Conservation (phyloP, 1,140 invertebrate species). For the Diachasma alloeum region DNA sequence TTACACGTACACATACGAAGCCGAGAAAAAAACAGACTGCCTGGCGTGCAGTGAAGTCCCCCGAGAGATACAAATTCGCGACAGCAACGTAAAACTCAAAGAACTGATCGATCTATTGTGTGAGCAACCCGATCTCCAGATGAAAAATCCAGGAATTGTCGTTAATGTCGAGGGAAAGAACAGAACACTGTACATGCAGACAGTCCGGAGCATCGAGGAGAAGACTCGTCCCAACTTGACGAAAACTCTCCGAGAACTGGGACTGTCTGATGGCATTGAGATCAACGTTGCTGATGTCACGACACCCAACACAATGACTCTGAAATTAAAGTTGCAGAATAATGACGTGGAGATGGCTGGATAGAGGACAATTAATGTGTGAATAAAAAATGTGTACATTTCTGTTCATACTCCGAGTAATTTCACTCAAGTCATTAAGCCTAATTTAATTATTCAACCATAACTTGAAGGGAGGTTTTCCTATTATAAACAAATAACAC, state of each 20-base stretch:
- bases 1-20: conserved; percentile 95
- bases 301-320: conserved; percentile 79
- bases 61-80: conserved; percentile 75
- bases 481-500: too few species aligned
- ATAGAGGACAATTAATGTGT: not conserved
- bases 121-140: conserved; percentile 79
- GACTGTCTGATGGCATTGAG: conserved; percentile 81
- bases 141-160: conserved; percentile 86
- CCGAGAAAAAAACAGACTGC: conserved; percentile 86
- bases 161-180: conserved; percentile 82
- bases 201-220: conserved; percentile 88
- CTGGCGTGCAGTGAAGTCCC: conserved; percentile 85
- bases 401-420: too few species aligned
- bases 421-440: too few species aligned
- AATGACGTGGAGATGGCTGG: conserved; percentile 65
- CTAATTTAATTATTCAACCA: too few species aligned
- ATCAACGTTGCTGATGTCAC: conserved; percentile 91
- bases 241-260: conserved; percentile 85
- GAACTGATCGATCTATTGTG: conserved; percentile 83
- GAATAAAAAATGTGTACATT: not conserved
- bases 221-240: conserved; percentile 86
- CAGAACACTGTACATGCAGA: conserved; percentile 92
- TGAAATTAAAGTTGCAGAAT: conserved; percentile 71
- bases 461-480: too few species aligned
- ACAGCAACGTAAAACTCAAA: conserved; percentile 78